phyloP scores from a whole-genome alignment of 2,113 vertebrate genomes.

The Archocentrus centrarchus region DNA sequence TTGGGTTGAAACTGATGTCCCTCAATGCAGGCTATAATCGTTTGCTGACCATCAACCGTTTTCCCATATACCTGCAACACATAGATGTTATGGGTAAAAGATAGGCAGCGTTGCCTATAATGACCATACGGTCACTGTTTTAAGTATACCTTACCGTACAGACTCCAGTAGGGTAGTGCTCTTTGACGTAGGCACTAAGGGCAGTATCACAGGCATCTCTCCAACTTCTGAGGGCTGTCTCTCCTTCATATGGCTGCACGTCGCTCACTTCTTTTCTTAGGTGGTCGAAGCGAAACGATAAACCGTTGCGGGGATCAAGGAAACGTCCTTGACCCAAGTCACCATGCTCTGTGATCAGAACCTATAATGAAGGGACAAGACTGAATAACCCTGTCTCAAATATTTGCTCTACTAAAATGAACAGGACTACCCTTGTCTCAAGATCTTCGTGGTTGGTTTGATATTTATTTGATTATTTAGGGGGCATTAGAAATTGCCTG shows the following conservation, averaged over 20 bases:
- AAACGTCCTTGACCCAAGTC: conserved; percentile 95
- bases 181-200: conserved; percentile 94
- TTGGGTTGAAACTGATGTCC: conserved; percentile 99
- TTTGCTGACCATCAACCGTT: conserved; percentile 96
- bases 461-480: not conserved
- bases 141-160: conserved; percentile 86
- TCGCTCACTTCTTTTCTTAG: conserved; percentile 97
- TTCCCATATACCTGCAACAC: conserved; percentile 93
- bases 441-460: not conserved
- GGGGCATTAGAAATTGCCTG: not conserved
- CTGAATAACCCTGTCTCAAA: not conserved
- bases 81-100: not conserved
- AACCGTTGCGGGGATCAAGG: conserved; percentile 92
- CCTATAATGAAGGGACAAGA: conserved; percentile 71
- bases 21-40: conserved; percentile 97
- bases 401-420: not conserved
- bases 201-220: conserved; percentile 91
- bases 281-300: conserved; percentile 97
- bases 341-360: conserved; percentile 97
- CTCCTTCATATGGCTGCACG: conserved; percentile 89
- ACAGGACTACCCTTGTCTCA: not conserved
- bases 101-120: not conserved
- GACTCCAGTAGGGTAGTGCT: conserved; percentile 95
- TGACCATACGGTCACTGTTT: not conserved
- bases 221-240: conserved; percentile 89